Percentiles rank a stretch among this genome's conserved stretches.
These are phyloP conservation scores for Ditylenchus dipsaci DNA, from an alignment of 1,140 invertebrate species.

Conservation along the genomic window DNA sequence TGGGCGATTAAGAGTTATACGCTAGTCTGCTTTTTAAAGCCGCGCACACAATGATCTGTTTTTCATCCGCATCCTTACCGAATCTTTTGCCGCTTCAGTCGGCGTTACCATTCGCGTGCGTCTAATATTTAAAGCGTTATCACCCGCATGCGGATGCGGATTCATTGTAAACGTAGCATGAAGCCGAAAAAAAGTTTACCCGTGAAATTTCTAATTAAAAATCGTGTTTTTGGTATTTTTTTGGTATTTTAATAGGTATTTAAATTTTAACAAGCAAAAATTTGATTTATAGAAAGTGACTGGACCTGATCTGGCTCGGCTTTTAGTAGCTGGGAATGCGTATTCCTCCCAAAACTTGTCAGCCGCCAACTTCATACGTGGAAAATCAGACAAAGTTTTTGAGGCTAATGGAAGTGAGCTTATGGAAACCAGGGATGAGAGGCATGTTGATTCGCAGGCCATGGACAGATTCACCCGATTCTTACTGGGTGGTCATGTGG, in stretches of 20 bases:
- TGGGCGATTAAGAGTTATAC: too few relatives aligned
- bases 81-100: too few relatives aligned
- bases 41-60: too few relatives aligned
- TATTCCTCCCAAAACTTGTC: not conserved
- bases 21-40: too few relatives aligned
- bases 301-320: slow-evolving; percentile 44
- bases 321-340: slow-evolving; percentile 17
- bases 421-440: not conserved
- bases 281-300: slow-evolving; percentile 37
- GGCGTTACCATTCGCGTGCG: too few relatives aligned
- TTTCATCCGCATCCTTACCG: too few relatives aligned
- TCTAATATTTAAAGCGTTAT: too few relatives aligned
- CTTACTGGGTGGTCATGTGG: slow-evolving; percentile 39
- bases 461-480: slow-evolving; percentile 38
- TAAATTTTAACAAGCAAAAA: not conserved
- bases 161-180: too few relatives aligned
- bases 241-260: not conserved
- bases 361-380: not conserved
- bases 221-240: too few relatives aligned
- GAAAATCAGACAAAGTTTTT: not conserved
- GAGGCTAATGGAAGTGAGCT: not conserved
- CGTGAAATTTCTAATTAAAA: too few relatives aligned
- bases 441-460: slow-evolving; percentile 10
- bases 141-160: too few relatives aligned
- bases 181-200: too few relatives aligned